A percentile compares a stretch with the other conserved stretches of the same genome.
These are phyloP conservation scores for Oscheius sp. DNA, from an alignment of 2,888 invertebrate genomes.

Conservation along the genomic window DNA sequence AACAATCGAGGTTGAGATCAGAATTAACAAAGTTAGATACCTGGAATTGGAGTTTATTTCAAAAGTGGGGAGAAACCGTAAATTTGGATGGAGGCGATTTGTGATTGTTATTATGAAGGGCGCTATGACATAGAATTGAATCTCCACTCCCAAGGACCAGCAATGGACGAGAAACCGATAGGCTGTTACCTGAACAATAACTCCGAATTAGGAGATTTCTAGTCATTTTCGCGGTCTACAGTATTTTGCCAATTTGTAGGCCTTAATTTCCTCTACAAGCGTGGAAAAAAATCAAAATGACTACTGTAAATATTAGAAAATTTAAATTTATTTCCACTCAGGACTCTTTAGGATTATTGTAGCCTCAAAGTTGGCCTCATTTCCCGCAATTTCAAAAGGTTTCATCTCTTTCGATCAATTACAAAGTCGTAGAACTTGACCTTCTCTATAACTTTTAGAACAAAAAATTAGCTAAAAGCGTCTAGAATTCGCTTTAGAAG, in stretches of 20 bases:
- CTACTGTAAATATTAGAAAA: too few species aligned
- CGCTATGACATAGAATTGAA: constrained; percentile 15
- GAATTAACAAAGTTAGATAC: background rate
- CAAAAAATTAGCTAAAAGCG: too few species aligned
- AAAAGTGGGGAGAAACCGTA: background rate
- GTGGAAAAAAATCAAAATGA: too few species aligned
- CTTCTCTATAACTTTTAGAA: too few species aligned
- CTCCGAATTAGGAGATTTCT: background rate
- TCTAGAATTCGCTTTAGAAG: background rate
- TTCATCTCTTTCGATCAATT: too few species aligned
- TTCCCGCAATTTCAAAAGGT: too few species aligned
- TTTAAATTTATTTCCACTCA: too few species aligned
- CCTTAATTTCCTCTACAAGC: too few species aligned
- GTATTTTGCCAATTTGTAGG: too few species aligned
- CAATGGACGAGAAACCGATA: constrained; percentile 24
- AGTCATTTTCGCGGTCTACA: background rate
- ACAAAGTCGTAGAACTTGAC: too few species aligned
- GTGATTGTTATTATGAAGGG: background rate
- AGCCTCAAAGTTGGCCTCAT: too few species aligned
- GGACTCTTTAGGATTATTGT: too few species aligned
- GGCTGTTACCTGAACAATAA: background rate
- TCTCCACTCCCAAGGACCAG: constrained; percentile 21
- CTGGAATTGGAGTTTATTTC: background rate
- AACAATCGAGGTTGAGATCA: background rate
- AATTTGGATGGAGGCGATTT: background rate